phyloP scores from a whole-genome alignment of 2,113 vertebrate genomes.

The Sinosuthora webbiana region DNA sequence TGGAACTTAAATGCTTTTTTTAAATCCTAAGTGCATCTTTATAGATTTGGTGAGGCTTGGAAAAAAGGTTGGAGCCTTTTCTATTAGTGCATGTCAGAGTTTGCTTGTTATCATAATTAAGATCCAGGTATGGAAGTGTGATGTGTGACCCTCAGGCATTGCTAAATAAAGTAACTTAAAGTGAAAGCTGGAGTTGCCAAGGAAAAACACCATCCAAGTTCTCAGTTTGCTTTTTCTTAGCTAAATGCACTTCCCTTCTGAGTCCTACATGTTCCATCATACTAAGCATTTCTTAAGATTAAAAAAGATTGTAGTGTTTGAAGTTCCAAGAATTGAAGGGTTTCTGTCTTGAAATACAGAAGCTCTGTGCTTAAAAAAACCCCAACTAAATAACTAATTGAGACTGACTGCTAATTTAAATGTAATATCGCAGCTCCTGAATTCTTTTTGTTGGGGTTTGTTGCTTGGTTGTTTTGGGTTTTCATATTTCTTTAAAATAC shows the following conservation, averaged over 20 bases:
- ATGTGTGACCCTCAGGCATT: background rate
- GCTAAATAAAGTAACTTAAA: constrained; percentile 16
- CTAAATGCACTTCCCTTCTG: background rate
- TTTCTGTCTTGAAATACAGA: background rate
- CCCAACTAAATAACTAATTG: background rate
- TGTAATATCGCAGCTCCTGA: background rate
- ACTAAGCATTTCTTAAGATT: background rate
- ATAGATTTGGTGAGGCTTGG: background rate
- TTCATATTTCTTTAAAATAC: background rate
- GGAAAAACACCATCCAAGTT: background rate
- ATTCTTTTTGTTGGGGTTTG: background rate
- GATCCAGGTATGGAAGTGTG: background rate
- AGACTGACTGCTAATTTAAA: background rate
- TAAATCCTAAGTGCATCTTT: background rate
- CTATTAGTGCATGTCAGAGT: background rate
- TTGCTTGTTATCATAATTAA: background rate
- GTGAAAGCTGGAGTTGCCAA: background rate
- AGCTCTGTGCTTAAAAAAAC: background rate
- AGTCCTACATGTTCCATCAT: background rate
- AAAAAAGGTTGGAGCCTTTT: background rate
- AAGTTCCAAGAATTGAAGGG: background rate
- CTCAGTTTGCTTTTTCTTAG: background rate
- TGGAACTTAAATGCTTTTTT: background rate
- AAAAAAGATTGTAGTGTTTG: background rate
- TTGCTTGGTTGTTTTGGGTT: background rate